These are phyloP conservation scores for Aphis gossypii DNA, from an alignment of 1,140 invertebrate genomes.

Conservation along the genomic window DNA sequence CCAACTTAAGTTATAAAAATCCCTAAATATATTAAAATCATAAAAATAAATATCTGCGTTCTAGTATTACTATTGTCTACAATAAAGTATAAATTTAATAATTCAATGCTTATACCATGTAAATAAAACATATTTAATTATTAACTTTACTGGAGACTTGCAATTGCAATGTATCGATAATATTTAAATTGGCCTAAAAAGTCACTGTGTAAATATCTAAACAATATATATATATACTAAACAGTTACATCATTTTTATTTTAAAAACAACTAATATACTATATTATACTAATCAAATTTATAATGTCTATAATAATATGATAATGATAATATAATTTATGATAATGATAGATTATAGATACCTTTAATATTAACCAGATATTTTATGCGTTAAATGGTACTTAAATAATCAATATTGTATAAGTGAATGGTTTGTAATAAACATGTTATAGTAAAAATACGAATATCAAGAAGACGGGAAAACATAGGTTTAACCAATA, in stretches of 20 bases:
- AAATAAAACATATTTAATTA: background rate
- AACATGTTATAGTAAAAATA: background rate
- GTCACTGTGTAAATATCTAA: background rate
- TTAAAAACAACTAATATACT: too few species aligned
- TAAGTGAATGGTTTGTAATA: too few species aligned
- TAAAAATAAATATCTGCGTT: background rate
- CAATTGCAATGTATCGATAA: background rate
- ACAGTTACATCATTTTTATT: too few species aligned
- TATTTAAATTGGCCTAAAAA: background rate
- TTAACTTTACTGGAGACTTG: background rate
- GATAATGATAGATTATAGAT: background rate
- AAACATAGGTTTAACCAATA: background rate
- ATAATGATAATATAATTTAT: background rate
- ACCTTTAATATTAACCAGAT: background rate
- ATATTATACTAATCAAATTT: background rate
- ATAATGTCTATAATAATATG: background rate
- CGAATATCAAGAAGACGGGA: background rate
- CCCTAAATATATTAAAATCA: background rate
- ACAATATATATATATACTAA: too few species aligned
- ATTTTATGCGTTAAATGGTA: too few species aligned
- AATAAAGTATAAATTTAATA: background rate
- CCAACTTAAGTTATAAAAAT: background rate
- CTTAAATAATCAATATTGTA: too few species aligned
- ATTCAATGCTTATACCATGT: background rate
- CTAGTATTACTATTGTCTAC: background rate